Conservation (phyloP, 2,888 invertebrate genomes). For the Agonopterix alstromeriana region DNA sequence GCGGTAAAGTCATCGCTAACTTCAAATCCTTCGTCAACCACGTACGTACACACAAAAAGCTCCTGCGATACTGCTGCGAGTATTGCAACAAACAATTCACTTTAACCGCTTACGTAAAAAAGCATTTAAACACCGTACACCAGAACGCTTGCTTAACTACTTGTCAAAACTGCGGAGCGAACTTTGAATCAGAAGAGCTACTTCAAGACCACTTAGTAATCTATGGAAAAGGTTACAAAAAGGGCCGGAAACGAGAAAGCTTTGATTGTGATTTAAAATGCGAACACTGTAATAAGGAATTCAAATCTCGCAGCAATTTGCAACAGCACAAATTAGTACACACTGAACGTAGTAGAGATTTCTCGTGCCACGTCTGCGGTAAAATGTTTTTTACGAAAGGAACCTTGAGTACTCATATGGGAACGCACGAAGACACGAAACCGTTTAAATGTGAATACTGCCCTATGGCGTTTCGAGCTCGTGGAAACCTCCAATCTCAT, state of each 20-base stretch:
- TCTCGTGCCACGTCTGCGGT: conserved; percentile 63
- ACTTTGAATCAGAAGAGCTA: conserved; percentile 42
- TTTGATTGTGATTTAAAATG: conserved; percentile 45
- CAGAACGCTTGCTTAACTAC: conserved; percentile 23
- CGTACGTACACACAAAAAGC: conserved; percentile 47
- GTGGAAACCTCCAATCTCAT: conserved; percentile 60
- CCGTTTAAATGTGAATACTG: conserved; percentile 65
- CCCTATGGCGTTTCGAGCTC: conserved; percentile 55
- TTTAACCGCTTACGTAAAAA: conserved; percentile 35
- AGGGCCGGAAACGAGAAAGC: conserved; percentile 27
- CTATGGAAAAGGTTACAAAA: conserved; percentile 36
- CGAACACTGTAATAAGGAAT: conserved; percentile 51
- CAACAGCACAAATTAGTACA: conserved; percentile 58
- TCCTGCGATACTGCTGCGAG: conserved; percentile 54
- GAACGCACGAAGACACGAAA: conserved; percentile 56
- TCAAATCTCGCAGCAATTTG: conserved; percentile 55
- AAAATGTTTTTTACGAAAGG: conserved; percentile 71
- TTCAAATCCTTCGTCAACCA: conserved; percentile 52
- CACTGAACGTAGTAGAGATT: conserved; percentile 59
- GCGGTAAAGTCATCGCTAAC: conserved; percentile 42
- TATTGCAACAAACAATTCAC: conserved; percentile 48
- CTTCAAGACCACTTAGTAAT: conserved; percentile 49
- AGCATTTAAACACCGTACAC: conserved; percentile 39
- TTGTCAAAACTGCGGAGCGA: conserved; percentile 50
- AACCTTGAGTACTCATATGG: conserved; percentile 56